Percentiles rank a stretch among this genome's conserved stretches.
Evolutionary conservation across 2,888 invertebrate species (phyloP).

Genomic region (Drosophila engyochracea): DNA sequence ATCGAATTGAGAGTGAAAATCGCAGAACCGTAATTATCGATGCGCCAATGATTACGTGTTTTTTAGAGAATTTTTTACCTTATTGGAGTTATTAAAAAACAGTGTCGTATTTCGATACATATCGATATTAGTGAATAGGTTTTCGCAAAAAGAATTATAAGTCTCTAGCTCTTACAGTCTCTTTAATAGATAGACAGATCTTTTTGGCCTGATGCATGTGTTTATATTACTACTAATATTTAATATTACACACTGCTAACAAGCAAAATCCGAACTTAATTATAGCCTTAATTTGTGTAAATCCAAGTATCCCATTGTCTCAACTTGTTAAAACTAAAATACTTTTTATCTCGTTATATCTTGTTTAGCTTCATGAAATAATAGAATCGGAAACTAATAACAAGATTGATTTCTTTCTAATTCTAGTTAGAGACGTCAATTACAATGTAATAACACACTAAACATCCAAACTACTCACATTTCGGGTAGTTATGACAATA

Average conservation of each 20-base stretch:
- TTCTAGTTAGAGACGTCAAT: conserved; percentile 22
- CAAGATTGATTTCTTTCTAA: conserved; percentile 14
- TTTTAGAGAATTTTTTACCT: neutral
- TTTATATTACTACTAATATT: neutral
- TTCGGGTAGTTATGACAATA: conserved; percentile 18
- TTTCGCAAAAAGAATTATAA: neutral
- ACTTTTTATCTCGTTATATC: neutral
- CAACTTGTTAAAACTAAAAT: neutral
- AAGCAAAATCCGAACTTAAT: neutral
- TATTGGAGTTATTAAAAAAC: neutral
- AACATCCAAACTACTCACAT: conserved; percentile 2
- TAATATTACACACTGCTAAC: neutral
- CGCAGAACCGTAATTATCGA: neutral
- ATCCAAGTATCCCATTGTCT: neutral
- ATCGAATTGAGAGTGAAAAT: neutral
- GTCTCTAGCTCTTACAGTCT: too few relatives aligned
- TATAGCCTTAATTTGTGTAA: neutral
- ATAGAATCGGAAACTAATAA: neutral
- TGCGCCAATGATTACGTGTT: neutral
- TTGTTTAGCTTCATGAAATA: neutral
- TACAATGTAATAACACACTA: conserved; percentile 20
- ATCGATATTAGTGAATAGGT: neutral
- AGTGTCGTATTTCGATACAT: neutral
- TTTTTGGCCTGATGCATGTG: neutral
- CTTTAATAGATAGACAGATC: neutral